A percentile compares a stretch with the other conserved stretches of the same genome.
These are phyloP conservation scores for Zaprionus davidi DNA, from an alignment of 1,140 invertebrate genomes.

Conservation along the genomic window DNA sequence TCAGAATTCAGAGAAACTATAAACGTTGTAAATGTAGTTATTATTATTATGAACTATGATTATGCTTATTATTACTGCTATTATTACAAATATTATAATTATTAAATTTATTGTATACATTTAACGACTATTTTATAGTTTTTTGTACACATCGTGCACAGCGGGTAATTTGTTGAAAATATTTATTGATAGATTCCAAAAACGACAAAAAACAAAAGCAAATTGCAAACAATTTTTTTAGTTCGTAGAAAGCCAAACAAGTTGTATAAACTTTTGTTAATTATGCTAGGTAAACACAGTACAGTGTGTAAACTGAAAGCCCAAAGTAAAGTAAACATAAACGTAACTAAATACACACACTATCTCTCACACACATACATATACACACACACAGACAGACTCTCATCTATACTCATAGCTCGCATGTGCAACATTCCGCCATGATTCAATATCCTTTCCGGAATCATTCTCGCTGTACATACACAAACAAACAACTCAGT, in stretches of 20 bases:
- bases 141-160: constrained; percentile 43
- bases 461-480: constrained; percentile 60
- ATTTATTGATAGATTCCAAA: constrained; percentile 69
- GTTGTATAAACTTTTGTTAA: constrained; percentile 77
- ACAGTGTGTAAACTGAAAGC: constrained; percentile 49
- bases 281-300: constrained; percentile 61
- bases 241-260: constrained; percentile 66
- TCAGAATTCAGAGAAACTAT: constrained; percentile 59
- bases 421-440: constrained; percentile 75
- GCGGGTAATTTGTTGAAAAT: constrained; percentile 75
- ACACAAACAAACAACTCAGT: neutral
- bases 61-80: constrained; percentile 27
- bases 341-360: constrained; percentile 3
- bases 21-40: constrained; percentile 48
- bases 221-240: constrained; percentile 47
- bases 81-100: constrained; percentile 50
- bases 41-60: constrained; percentile 40
- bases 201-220: constrained; percentile 24
- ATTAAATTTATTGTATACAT: constrained; percentile 44
- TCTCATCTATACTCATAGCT: constrained; percentile 43
- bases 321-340: constrained; percentile 48
- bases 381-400: constrained; percentile 8
- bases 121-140: constrained; percentile 9
- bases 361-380: constrained; percentile 6
- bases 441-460: constrained; percentile 33